Percentiles rank a stretch among this genome's conserved stretches.
phyloP scores from a whole-genome alignment of 1,140 invertebrate species.

The Drosophila setifemur region DNA sequence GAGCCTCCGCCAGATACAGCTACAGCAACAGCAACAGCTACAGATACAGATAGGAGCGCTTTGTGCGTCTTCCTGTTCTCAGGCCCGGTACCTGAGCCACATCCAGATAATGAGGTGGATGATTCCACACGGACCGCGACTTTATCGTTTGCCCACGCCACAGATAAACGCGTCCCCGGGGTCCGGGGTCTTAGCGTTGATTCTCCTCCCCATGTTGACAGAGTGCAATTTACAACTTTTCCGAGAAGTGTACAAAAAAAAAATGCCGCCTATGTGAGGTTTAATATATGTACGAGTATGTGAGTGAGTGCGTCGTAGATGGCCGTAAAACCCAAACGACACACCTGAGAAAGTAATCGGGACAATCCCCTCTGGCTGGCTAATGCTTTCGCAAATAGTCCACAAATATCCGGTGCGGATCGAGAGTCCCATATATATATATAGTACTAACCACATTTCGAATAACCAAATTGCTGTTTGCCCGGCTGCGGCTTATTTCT shows the following conservation, averaged over 20 bases:
- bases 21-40: no score
- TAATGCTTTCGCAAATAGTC: slow-evolving; percentile 75
- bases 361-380: slow-evolving; percentile 40
- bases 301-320: no score
- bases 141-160: slow-evolving; percentile 50
- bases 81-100: slow-evolving; percentile 38
- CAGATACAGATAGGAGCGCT: slow-evolving; percentile 17
- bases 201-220: slow-evolving; percentile 65
- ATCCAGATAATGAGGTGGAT: slow-evolving; percentile 65
- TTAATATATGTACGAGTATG: slow-evolving; percentile 66
- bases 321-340: slow-evolving; percentile 38
- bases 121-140: slow-evolving; percentile 51
- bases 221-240: slow-evolving; percentile 77
- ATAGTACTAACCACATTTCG: slow-evolving; percentile 54
- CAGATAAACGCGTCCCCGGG: slow-evolving; percentile 67
- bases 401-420: slow-evolving; percentile 68
- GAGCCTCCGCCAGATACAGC: slow-evolving; percentile 36
- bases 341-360: slow-evolving; percentile 10
- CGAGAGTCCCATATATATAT: slow-evolving; percentile 3
- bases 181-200: slow-evolving; percentile 64
- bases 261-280: slow-evolving; percentile 46
- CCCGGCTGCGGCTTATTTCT: slow-evolving; percentile 18
- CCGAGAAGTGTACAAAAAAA: slow-evolving; percentile 63
- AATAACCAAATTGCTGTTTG: slow-evolving; percentile 65
- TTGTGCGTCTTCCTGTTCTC: slow-evolving; percentile 71